These are phyloP conservation scores for Choristoneura fumiferana DNA, from an alignment of 1,140 invertebrate species.

Conservation along the genomic window DNA sequence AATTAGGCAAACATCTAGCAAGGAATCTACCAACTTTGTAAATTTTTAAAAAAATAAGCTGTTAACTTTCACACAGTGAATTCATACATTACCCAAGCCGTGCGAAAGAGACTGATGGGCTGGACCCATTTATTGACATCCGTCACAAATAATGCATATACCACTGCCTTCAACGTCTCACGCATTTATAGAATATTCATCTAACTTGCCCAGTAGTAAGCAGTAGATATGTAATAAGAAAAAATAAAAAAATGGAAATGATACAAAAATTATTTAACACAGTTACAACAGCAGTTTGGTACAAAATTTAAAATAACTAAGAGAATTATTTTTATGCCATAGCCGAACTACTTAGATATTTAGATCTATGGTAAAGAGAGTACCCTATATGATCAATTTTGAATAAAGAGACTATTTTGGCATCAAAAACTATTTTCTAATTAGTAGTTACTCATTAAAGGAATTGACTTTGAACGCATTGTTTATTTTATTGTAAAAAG, in stretches of 20 bases:
- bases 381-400: not conserved
- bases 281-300: conserved; percentile 36
- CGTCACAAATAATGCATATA: conserved; percentile 23
- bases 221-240: not conserved
- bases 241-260: not conserved
- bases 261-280: not conserved
- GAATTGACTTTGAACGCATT: conserved; percentile 50
- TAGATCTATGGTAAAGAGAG: conserved; percentile 22
- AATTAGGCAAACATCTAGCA: too few species aligned
- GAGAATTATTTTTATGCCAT: conserved; percentile 38
- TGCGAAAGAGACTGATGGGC: too few species aligned
- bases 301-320: conserved; percentile 35
- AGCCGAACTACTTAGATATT: conserved; percentile 31
- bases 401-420: conserved; percentile 47
- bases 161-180: conserved; percentile 30
- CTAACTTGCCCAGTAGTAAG: not conserved
- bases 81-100: too few species aligned
- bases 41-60: too few species aligned
- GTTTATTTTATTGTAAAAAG: conserved; percentile 38
- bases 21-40: too few species aligned
- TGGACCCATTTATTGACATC: conserved; percentile 1
- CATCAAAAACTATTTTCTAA: conserved; percentile 51
- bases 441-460: conserved; percentile 33
- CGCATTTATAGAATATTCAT: conserved; percentile 29
- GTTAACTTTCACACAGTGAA: too few species aligned